Conservation (phyloP, 2,888 invertebrate species). For the Scaptodrosophila latifasciaeformis region DNA sequence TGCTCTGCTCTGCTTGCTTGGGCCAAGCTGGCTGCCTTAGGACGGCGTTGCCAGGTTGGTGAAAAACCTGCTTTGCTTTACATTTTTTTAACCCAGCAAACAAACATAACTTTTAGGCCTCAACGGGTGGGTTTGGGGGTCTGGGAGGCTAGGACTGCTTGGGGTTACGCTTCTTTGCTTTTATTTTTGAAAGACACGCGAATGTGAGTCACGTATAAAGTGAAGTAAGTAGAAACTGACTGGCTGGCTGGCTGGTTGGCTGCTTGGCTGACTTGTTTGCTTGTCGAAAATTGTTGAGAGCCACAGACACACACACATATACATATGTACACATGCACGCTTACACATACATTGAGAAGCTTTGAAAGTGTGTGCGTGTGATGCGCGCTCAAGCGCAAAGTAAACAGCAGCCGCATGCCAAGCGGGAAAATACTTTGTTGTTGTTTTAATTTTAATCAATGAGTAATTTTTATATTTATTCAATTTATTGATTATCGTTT, state of each 20-base stretch:
- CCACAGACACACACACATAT: slow-evolving; percentile 27
- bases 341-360: too few species aligned
- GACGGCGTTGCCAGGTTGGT: slow-evolving; percentile 69
- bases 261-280: slow-evolving; percentile 21
- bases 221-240: slow-evolving; percentile 59
- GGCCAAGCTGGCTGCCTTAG: too few species aligned
- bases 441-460: background rate
- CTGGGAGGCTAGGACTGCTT: slow-evolving; percentile 46
- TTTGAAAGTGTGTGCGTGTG: slow-evolving; percentile 23
- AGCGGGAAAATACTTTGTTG: slow-evolving; percentile 42
- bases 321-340: too few species aligned
- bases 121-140: too few species aligned
- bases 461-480: slow-evolving; percentile 10
- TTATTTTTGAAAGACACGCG: slow-evolving; percentile 67
- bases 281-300: slow-evolving; percentile 26
- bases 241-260: slow-evolving; percentile 39
- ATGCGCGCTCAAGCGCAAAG: slow-evolving; percentile 48
- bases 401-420: slow-evolving; percentile 16
- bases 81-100: slow-evolving; percentile 60
- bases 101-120: too few species aligned
- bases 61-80: slow-evolving; percentile 65
- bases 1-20: too few species aligned
- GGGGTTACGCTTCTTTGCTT: slow-evolving; percentile 43
- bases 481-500: too few species aligned
- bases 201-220: slow-evolving; percentile 68